Base-by-base conservation (phyloP, 2,888 invertebrate species). In the Netelia inedita region DNA sequence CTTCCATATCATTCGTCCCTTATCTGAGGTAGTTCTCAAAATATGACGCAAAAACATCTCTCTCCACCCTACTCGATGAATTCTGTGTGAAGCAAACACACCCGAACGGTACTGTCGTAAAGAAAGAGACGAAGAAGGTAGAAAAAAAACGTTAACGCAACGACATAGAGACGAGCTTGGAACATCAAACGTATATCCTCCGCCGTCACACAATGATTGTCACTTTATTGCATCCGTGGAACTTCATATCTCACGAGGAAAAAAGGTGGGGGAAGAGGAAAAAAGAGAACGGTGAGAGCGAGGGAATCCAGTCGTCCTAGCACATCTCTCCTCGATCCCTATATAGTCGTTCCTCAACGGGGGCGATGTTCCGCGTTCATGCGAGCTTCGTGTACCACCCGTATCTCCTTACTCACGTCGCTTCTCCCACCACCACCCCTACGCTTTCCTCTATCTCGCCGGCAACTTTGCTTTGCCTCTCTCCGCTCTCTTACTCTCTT, bases 191-290 rank as follows among this genome's bases (percentile, higher is more conserved):
- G 74, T 79, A 74, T 82, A 79, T 79, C 46, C 76, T 85, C 80
- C 83, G 79, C 43, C 75, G 86, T 88, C 85, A 86, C 85, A 79
- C 85, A 88, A 89, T 89, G 88, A 89, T 88, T 87, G 89, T 87
- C 89, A 87, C 87, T 88, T 87, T 85, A 87, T 89, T 88, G 88
- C 87, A 87, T 88, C 85, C 85, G 80, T 80, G 87, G 87, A 87
- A 86, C 81, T 88, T 88, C 86, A 85, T 85, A 79, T 89, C 75
- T 89, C 75, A 79, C 69, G 55, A 53, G 53, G 72, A 79, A 53
- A 55, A 41, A 74, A 35, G 35, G 35, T 35, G 35, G 69, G 57
- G 65, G 19, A 73, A 66, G 53, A 43, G 61, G 46, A 14, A 59
- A 72, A 53, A 19, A 65, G 35, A 82, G 16, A 43, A 73, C 3